Evolutionary conservation across 2,888 invertebrate species (phyloP).

Genomic region (Lepidocyrtinus sp.): DNA sequence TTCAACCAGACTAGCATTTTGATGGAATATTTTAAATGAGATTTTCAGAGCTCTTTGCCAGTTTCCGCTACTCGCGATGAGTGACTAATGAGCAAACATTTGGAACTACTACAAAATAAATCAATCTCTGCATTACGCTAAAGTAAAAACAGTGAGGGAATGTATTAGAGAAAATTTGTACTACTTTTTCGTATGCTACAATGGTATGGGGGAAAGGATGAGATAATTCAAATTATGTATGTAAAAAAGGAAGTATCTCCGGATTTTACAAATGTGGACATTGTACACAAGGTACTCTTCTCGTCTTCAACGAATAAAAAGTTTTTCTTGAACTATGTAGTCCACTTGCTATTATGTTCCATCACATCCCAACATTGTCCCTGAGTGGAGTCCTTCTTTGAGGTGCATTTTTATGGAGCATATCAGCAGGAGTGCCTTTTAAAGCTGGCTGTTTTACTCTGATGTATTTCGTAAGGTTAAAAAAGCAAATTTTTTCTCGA

Average conservation of each 20-base stretch:
- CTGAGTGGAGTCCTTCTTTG: too few relatives aligned
- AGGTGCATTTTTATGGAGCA: background rate
- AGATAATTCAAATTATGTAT: slow-evolving; percentile 14
- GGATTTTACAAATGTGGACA: too few relatives aligned
- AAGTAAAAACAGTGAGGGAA: background rate
- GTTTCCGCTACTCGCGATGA: slow-evolving; percentile 32
- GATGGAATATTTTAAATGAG: background rate
- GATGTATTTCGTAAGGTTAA: slow-evolving; percentile 23
- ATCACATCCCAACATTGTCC: too few relatives aligned
- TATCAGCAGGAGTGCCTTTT: background rate
- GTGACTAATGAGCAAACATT: slow-evolving; percentile 55
- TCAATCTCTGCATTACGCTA: slow-evolving; percentile 44
- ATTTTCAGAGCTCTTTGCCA: slow-evolving; percentile 4
- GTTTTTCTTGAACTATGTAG: too few relatives aligned
- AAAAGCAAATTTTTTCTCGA: slow-evolving; percentile 20
- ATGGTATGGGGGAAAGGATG: background rate
- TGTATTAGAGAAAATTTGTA: too few relatives aligned
- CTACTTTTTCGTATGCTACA: slow-evolving; percentile 21
- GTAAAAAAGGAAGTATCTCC: too few relatives aligned
- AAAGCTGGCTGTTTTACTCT: background rate
- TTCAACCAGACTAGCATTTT: too few relatives aligned
- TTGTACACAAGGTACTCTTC: too few relatives aligned
- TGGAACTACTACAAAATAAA: slow-evolving; percentile 59
- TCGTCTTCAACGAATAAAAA: too few relatives aligned
- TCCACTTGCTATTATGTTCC: too few relatives aligned